phyloP scores from a whole-genome alignment of 2,113 vertebrate species.

The Excalfactoria chinensis region DNA sequence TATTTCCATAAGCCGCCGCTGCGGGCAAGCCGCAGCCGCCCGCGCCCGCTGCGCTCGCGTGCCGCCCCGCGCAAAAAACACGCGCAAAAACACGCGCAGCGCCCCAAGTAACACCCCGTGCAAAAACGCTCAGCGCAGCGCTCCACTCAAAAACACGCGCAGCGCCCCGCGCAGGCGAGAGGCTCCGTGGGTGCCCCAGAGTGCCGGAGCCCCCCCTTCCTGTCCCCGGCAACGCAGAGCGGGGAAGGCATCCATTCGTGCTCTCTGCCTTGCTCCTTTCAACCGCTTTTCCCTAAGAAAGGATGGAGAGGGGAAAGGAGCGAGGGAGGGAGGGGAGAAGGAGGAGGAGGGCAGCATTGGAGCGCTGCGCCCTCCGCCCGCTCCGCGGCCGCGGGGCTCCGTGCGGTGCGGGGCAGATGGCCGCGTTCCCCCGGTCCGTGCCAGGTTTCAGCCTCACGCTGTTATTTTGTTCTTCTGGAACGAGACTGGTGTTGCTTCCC shows the following conservation, averaged over 20 bases:
- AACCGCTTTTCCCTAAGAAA: no score
- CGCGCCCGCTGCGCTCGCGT: conserved; percentile 11
- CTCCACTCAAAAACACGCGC: background rate
- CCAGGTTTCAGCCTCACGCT: conserved; percentile 84
- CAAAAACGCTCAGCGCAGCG: background rate
- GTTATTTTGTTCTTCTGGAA: conserved; percentile 89
- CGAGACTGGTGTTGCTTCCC: conserved; percentile 87
- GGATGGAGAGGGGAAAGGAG: no score
- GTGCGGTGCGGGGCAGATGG: conserved; percentile 87
- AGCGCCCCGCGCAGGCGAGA: background rate
- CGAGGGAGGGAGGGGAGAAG: no score
- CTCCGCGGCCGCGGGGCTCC: background rate
- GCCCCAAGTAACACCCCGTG: background rate
- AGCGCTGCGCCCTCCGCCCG: no score
- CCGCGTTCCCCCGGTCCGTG: conserved; percentile 82
- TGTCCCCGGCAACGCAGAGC: no score
- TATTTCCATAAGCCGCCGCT: conserved; percentile 42
- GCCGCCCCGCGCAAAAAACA: background rate
- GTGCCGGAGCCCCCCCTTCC: no score
- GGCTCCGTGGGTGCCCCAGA: no score
- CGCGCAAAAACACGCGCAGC: background rate
- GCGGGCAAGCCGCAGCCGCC: background rate
- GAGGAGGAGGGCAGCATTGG: no score
- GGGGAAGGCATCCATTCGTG: no score
- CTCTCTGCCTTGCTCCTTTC: no score